Base-by-base conservation (phyloP, 2,797 vertebrate species). In the Micrastur ruficollis region DNA sequence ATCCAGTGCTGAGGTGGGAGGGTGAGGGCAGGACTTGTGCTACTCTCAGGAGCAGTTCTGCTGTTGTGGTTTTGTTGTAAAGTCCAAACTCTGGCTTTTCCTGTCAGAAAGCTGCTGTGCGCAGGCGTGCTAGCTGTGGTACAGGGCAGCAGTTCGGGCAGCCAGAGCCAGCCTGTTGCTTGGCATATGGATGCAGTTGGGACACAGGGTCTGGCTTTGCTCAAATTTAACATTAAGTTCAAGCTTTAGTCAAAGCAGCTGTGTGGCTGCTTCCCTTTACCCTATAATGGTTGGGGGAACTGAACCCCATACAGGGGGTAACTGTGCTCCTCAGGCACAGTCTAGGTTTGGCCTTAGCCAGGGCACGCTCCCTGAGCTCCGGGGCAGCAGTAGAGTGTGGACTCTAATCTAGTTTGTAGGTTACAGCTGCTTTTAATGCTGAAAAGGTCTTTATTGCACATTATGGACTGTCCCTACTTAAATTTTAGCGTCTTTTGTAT, bases 301-400 rank as follows among this genome's bases (percentile, higher is more conserved):
- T 6, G 31, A 32, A 10, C 15, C n/a, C 22, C 0, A 0, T 4
- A 7, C 7, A 5, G 19, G 50, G 11, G 5, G 1, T 12, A 2
- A 34, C 22, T 13, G 14, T 49, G 42, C 13, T 42, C 42, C 42
- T 26, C 3, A 7, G 31, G 17, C 71, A 42, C 7, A 17, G 44
- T 5, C 36, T 20, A 4, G 59, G 44, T 36, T 38, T 50, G n/a
- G 27, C 49, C 63, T 34, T 15, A 46, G 29, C n/a, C 17, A 9
- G 12, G 44, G 12, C 12, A 5, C 6, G 0, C 8, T 22, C 53
- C 61, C 75, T 8, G 7, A 13, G 40, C n/a, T 16, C 50, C 1
- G 0, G 23, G 15, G 34, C 22, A 1, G 1, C 1, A 3, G 13
- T 3, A 18, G 20, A 5, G 19, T 2, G 2, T 6, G 5, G 11